phyloP scores from a whole-genome alignment of 2,797 vertebrate genomes.

The Spheniscus humboldti region DNA sequence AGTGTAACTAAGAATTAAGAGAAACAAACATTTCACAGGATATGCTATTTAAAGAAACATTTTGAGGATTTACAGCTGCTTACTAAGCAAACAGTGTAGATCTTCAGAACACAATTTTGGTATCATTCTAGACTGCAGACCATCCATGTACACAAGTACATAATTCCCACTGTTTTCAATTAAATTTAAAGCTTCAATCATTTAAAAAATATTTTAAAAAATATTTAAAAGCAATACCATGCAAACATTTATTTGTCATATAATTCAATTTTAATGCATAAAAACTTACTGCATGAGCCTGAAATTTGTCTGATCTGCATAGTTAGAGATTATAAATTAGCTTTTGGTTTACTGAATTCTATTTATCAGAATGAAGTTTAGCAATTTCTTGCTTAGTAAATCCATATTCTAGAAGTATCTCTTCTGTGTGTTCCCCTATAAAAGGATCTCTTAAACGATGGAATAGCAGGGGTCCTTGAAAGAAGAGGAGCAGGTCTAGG shows the following conservation, averaged over 20 bases:
- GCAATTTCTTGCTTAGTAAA: slow-evolving; percentile 79
- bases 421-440: slow-evolving; percentile 85
- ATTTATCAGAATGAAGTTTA: slow-evolving; percentile 75
- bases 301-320: neutral
- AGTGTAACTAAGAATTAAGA: neutral
- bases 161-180: neutral
- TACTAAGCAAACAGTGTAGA: neutral
- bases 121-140: neutral
- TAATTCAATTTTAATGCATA: neutral
- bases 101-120: neutral
- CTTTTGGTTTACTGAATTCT: slow-evolving; percentile 67
- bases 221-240: neutral
- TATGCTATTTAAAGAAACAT: neutral
- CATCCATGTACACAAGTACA: fast-evolving
- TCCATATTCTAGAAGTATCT: slow-evolving; percentile 84
- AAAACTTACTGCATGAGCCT: neutral
- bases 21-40: neutral
- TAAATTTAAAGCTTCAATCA: neutral
- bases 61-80: neutral
- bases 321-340: slow-evolving; percentile 54
- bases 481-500: slow-evolving; percentile 89
- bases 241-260: neutral
- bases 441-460: slow-evolving; percentile 75
- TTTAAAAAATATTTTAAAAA: neutral
- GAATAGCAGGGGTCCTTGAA: slow-evolving; percentile 84